A percentile compares a stretch with the other conserved stretches of the same genome.
Conservation (phyloP, 1,140 invertebrate genomes). For the Calosoma granatense region DNA sequence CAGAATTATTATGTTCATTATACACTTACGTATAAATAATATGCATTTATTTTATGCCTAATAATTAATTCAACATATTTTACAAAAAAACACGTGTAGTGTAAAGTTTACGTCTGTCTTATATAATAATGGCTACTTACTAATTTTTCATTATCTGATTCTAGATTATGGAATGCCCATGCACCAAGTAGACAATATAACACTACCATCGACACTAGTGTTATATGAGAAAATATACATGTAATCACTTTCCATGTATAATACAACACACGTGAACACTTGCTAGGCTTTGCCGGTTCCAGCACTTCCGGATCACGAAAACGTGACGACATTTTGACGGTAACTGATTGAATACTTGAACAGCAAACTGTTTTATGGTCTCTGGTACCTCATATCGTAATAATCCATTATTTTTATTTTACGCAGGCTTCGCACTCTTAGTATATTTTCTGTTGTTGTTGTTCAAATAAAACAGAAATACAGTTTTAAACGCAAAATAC, state of each 20-base stretch:
- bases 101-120: too few relatives aligned
- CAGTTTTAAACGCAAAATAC: too few relatives aligned
- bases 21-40: too few relatives aligned
- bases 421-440: too few relatives aligned
- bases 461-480: too few relatives aligned
- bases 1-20: too few relatives aligned
- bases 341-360: too few relatives aligned
- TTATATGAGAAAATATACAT: constrained; percentile 80
- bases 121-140: constrained; percentile 39
- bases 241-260: constrained; percentile 67
- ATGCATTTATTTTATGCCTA: neutral
- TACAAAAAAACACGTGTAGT: too few relatives aligned
- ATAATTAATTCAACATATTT: neutral
- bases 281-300: constrained; percentile 24
- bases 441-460: too few relatives aligned
- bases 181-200: constrained; percentile 83
- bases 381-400: too few relatives aligned
- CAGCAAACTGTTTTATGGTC: too few relatives aligned
- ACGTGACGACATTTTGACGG: constrained; percentile 6
- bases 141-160: constrained; percentile 61
- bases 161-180: constrained; percentile 71
- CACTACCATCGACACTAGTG: constrained; percentile 75
- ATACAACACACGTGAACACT: constrained; percentile 26
- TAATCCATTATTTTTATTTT: too few relatives aligned
- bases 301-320: constrained; percentile 27